A percentile compares a stretch with the other conserved stretches of the same genome.
Evolutionary conservation across 1,140 invertebrate species (phyloP).

Genomic region (Choristoneura fumiferana): DNA sequence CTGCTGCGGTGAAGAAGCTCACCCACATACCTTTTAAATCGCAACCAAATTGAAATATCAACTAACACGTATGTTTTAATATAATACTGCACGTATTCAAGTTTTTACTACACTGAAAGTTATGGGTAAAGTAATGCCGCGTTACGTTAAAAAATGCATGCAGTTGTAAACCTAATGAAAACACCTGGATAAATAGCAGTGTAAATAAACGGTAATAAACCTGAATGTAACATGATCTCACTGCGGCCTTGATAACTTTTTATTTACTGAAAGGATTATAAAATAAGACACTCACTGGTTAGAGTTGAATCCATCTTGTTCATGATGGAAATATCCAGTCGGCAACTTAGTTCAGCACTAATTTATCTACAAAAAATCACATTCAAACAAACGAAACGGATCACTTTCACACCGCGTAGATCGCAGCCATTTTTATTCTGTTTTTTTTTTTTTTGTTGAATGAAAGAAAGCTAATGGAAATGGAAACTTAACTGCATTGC

Average conservation of each 20-base stretch:
- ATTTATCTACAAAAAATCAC: too few relatives aligned
- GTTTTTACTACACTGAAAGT: too few relatives aligned
- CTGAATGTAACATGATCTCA: slow-evolving; percentile 3
- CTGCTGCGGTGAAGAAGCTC: slow-evolving; percentile 88
- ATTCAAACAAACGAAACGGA: neutral
- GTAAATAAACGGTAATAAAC: slow-evolving; percentile 5
- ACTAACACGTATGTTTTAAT: too few relatives aligned
- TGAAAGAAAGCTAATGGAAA: neutral
- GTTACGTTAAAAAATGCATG: neutral
- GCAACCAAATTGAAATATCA: slow-evolving; percentile 7
- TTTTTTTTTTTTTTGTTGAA: neutral
- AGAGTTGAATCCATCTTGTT: slow-evolving; percentile 56
- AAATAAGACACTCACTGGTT: slow-evolving; percentile 39
- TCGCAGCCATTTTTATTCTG: slow-evolving; percentile 1
- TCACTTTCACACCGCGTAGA: neutral
- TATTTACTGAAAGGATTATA: slow-evolving; percentile 6
- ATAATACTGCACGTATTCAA: too few relatives aligned
- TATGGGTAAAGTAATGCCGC: too few relatives aligned
- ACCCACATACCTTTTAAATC: slow-evolving; percentile 83
- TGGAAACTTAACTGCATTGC: neutral
- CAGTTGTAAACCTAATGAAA: neutral
- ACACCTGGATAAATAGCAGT: slow-evolving; percentile 15
- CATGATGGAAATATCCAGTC: neutral
- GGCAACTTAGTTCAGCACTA: too few relatives aligned
- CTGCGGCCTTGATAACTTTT: slow-evolving; percentile 22